phyloP scores from a whole-genome alignment of 2,797 vertebrate species.

The Simalia tracyae region DNA sequence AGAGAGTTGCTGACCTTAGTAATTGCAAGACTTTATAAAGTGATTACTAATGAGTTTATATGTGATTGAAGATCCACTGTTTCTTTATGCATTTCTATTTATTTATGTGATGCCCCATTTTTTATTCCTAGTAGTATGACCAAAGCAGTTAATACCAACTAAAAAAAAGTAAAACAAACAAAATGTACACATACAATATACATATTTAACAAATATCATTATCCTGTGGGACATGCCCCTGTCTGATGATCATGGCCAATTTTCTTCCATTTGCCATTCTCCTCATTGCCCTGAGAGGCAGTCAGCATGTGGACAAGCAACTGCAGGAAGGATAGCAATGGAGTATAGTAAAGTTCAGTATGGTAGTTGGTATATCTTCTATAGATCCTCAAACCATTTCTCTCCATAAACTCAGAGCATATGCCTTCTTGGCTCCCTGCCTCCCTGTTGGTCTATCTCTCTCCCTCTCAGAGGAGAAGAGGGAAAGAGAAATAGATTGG shows the following conservation, averaged over 20 bases:
- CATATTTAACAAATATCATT: neutral
- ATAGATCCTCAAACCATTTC: neutral
- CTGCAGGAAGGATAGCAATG: too few relatives aligned
- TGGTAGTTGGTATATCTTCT: neutral
- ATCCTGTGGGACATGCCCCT: neutral
- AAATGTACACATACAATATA: neutral
- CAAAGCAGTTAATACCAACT: neutral
- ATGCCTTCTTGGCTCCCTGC: neutral
- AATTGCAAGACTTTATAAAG: neutral
- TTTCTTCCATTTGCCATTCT: neutral
- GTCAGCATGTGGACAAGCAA: neutral
- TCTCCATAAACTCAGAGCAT: neutral
- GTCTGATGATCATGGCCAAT: neutral
- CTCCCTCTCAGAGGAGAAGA: neutral
- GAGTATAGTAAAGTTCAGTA: neutral
- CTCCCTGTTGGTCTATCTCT: neutral
- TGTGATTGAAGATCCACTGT: neutral
- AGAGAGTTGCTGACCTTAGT: too few relatives aligned
- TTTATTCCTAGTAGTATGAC: neutral
- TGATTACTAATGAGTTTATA: neutral
- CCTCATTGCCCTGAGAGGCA: neutral
- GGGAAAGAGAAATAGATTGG: neutral
- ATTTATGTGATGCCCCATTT: neutral
- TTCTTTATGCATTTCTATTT: neutral
- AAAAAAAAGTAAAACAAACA: neutral